These are phyloP conservation scores for Sparidentex hasta DNA, from an alignment of 2,797 vertebrate species.

Conservation along the genomic window DNA sequence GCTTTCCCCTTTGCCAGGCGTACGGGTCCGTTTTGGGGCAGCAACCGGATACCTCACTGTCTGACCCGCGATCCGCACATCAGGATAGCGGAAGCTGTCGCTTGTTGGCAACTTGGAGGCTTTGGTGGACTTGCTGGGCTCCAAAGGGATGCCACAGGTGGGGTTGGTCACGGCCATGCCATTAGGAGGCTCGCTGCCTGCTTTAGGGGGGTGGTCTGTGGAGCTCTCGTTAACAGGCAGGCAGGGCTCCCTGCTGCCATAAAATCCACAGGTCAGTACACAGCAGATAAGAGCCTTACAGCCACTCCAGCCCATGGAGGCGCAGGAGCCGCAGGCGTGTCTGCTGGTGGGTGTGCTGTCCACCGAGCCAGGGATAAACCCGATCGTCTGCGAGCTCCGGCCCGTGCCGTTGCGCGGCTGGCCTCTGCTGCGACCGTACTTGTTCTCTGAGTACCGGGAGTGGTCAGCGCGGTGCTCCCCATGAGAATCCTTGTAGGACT, in stretches of 20 bases:
- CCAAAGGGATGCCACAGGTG: slow-evolving; percentile 81
- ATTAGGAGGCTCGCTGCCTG: slow-evolving; percentile 75
- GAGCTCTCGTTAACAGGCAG: slow-evolving; percentile 86
- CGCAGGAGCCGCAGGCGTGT: slow-evolving; percentile 88
- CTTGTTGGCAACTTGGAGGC: slow-evolving; percentile 80
- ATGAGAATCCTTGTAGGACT: slow-evolving; percentile 79
- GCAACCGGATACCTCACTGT: slow-evolving; percentile 84
- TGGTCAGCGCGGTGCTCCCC: slow-evolving; percentile 62
- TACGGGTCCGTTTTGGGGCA: slow-evolving; percentile 68
- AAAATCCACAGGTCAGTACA: slow-evolving; percentile 93
- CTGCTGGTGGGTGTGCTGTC: slow-evolving; percentile 79
- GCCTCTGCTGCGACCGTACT: slow-evolving; percentile 70
- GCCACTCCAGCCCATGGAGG: slow-evolving; percentile 90
- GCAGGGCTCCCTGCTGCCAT: slow-evolving; percentile 88
- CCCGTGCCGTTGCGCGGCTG: slow-evolving; percentile 82
- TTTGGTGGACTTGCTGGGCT: slow-evolving; percentile 77
- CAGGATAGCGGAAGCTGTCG: slow-evolving; percentile 95
- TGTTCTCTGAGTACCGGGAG: slow-evolving; percentile 66
- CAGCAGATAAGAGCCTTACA: slow-evolving; percentile 93
- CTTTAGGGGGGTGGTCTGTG: slow-evolving; percentile 83
- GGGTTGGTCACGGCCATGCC: slow-evolving; percentile 82
- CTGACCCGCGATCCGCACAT: slow-evolving; percentile 92
- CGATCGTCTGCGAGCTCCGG: slow-evolving; percentile 89
- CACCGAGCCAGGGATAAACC: slow-evolving; percentile 92
- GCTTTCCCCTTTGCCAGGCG: slow-evolving; percentile 79